A percentile compares a stretch with the other conserved stretches of the same genome.
Evolutionary conservation across 2,888 invertebrate genomes (phyloP).

Genomic region (Andrena chrysosceles): DNA sequence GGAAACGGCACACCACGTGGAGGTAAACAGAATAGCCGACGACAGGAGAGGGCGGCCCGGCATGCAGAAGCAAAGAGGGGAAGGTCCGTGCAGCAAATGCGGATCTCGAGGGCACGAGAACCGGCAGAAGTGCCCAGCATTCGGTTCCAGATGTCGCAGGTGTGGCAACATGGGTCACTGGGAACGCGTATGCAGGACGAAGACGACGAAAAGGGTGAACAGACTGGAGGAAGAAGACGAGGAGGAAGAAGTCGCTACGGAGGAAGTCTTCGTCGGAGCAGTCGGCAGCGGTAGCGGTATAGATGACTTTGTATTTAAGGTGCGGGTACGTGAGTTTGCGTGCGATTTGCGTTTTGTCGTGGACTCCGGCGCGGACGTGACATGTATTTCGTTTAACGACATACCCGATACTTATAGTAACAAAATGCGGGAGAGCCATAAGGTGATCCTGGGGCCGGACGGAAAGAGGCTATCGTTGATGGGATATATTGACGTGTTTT

Average conservation of each 20-base stretch:
- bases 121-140: background rate
- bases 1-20: background rate
- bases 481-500: background rate
- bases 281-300: background rate
- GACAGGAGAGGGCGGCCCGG: background rate
- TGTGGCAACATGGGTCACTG: slow-evolving; percentile 4
- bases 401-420: background rate
- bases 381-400: background rate
- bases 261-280: background rate
- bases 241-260: background rate
- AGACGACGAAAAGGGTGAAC: background rate
- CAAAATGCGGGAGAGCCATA: background rate
- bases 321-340: background rate
- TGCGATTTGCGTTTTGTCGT: background rate
- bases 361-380: background rate
- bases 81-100: background rate
- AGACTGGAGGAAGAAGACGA: background rate
- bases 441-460: background rate
- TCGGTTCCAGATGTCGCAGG: background rate
- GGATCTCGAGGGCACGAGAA: background rate
- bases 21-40: background rate
- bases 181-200: background rate
- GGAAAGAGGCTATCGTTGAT: background rate
- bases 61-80: background rate
- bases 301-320: background rate